Conservation (phyloP, 2,797 vertebrate species). For the Cryptoprocta ferox region DNA sequence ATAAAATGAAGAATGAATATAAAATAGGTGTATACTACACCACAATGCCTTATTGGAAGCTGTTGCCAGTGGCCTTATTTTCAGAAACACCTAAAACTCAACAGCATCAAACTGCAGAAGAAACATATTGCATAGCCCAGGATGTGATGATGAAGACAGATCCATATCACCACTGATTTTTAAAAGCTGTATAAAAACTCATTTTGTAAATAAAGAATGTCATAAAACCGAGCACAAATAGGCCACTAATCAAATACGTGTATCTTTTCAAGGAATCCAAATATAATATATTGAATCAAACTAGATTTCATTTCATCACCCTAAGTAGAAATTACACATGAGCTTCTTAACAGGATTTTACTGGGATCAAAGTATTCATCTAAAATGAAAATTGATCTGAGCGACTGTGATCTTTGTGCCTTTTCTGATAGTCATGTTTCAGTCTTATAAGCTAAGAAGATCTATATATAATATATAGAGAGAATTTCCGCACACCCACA, state of each 20-base stretch:
- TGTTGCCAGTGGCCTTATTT: background rate
- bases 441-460: conserved; percentile 64
- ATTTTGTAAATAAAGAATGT: background rate
- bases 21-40: conserved; percentile 26
- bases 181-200: background rate
- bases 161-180: background rate
- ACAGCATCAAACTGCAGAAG: background rate
- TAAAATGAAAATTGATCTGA: conserved; percentile 78
- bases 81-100: conserved; percentile 44
- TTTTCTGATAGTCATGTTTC: conserved; percentile 66
- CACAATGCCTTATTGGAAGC: conserved; percentile 18
- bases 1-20: conserved; percentile 24
- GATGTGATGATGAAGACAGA: conserved; percentile 32
- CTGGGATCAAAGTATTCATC: conserved; percentile 72
- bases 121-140: background rate
- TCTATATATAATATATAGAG: background rate
- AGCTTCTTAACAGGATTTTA: conserved; percentile 78
- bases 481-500: too few species aligned
- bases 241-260: background rate
- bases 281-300: conserved; percentile 67
- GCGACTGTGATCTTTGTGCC: conserved; percentile 29
- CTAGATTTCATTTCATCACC: conserved; percentile 72
- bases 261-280: conserved; percentile 70
- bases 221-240: background rate
- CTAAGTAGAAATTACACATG: conserved; percentile 68